Percentiles rank a stretch among this genome's conserved stretches.
Conservation (phyloP, 2,888 invertebrate genomes). For the Falcaria lacertinaria region DNA sequence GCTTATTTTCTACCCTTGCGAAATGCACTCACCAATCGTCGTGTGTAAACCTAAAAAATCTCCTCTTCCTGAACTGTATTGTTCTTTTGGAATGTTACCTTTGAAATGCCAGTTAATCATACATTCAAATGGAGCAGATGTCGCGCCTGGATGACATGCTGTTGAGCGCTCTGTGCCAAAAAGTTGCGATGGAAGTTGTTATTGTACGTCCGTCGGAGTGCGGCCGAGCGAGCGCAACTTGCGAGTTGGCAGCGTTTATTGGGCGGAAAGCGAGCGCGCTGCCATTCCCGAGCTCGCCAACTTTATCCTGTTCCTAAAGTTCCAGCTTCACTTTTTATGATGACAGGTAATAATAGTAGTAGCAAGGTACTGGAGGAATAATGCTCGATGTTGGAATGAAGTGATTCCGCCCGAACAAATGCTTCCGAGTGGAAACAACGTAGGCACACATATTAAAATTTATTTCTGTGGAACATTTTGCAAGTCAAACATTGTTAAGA, state of each 20-base stretch:
- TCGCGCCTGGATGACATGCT: conserved; percentile 23
- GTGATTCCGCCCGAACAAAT: conserved; percentile 6
- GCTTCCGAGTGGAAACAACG: conserved; percentile 4
- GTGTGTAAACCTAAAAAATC: no score
- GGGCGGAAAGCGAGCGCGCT: conserved; percentile 42
- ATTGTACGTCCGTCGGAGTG: conserved; percentile 30
- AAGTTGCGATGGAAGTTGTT: conserved; percentile 45
- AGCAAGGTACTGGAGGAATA: conserved; percentile 6
- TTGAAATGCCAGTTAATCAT: conserved; percentile 13
- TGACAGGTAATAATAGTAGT: conserved; percentile 17
- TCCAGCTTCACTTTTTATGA: conserved; percentile 29
- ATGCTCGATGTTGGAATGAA: conserved; percentile 17
- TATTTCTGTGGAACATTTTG: conserved; percentile 34
- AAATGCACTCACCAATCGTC: no score
- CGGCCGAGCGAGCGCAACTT: conserved; percentile 29
- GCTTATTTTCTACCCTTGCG: no score
- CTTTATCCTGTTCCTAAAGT: conserved; percentile 39
- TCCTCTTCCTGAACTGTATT: no score
- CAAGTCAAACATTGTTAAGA: conserved; percentile 40
- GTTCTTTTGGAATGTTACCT: background rate
- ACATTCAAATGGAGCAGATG: conserved; percentile 16
- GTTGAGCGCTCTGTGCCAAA: conserved; percentile 35
- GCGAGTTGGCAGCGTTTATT: conserved; percentile 42
- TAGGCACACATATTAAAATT: conserved; percentile 18
- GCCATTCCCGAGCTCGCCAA: conserved; percentile 30